phyloP scores from a whole-genome alignment of 2,113 vertebrate species.

The Oreochromis niloticus region DNA sequence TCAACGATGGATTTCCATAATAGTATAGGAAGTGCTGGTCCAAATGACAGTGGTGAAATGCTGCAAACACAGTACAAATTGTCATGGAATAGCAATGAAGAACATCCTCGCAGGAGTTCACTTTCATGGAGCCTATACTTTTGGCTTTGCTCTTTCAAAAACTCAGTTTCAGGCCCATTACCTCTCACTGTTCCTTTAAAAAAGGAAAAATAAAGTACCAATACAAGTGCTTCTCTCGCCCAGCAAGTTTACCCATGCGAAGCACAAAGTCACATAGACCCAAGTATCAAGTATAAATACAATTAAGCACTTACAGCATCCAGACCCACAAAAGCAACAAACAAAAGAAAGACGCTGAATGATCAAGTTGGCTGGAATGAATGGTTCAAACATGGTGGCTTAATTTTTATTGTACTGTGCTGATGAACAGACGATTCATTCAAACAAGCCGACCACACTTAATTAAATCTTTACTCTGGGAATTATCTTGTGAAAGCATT shows the following conservation, averaged over 20 bases:
- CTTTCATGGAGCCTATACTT: neutral
- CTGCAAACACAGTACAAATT: conserved; percentile 1
- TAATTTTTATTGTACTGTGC: neutral
- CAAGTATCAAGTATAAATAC: neutral
- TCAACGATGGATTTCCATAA: conserved; percentile 16
- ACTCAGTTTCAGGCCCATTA: neutral
- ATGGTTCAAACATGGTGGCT: neutral
- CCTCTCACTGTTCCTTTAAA: neutral
- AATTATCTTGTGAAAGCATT: conserved; percentile 48
- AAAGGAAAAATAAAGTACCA: neutral
- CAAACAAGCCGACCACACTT: conserved; percentile 36
- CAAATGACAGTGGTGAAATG: conserved; percentile 9
- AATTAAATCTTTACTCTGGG: conserved; percentile 41
- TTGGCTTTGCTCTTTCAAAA: neutral
- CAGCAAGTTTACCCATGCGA: neutral
- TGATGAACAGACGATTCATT: conserved; percentile 33
- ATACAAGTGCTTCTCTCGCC: neutral
- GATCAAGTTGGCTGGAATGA: neutral
- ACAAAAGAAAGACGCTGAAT: neutral
- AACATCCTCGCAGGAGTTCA: neutral
- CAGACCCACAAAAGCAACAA: neutral
- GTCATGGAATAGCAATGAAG: conserved; percentile 4
- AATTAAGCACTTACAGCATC: neutral
- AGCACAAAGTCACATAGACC: neutral
- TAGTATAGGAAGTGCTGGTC: neutral